Evolutionary conservation across 2,888 invertebrate genomes (phyloP).

Genomic region (Drosophila subquinaria): DNA sequence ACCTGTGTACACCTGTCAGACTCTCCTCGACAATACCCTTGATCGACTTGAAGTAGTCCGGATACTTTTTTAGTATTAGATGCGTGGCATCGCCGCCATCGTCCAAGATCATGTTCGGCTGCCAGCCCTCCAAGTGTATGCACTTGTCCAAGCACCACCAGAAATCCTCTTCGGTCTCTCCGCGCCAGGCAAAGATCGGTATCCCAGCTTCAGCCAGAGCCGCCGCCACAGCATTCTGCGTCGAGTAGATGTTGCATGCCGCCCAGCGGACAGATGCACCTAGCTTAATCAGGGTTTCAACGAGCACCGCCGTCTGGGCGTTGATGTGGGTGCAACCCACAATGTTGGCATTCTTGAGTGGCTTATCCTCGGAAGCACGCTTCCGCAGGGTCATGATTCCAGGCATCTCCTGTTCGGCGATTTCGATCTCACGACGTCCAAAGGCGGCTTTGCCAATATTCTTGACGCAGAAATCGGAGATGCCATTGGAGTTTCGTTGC

Average conservation of each 20-base stretch:
- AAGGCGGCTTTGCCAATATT: conserved; percentile 94
- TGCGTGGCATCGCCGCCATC: conserved; percentile 99
- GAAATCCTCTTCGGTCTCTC: conserved; percentile 98
- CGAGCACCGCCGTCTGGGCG: conserved; percentile 97
- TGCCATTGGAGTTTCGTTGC: conserved; percentile 93
- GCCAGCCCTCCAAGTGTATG: conserved; percentile 95
- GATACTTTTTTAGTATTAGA: conserved; percentile 97
- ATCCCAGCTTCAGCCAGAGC: conserved; percentile 95
- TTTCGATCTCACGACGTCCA: conserved; percentile 97
- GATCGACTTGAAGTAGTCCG: conserved; percentile 94
- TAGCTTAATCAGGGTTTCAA: conserved; percentile 94
- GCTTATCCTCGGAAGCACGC: conserved; percentile 96
- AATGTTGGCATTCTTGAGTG: conserved; percentile 96
- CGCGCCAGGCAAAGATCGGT: conserved; percentile 97
- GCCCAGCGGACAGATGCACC: conserved; percentile 97
- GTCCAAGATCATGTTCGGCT: conserved; percentile 98
- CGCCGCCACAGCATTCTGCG: conserved; percentile 97
- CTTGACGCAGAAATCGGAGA: conserved; percentile 95
- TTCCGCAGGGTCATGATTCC: conserved; percentile 97
- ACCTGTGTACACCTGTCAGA: conserved; percentile 97
- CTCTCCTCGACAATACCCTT: conserved; percentile 99
- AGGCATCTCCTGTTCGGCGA: conserved; percentile 99
- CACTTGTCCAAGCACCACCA: conserved; percentile 99
- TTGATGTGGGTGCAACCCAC: conserved; percentile 99
- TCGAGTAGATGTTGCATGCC: conserved; percentile 98